Conservation (phyloP, 2,113 vertebrate genomes). For the Sphyrna mokarran region DNA sequence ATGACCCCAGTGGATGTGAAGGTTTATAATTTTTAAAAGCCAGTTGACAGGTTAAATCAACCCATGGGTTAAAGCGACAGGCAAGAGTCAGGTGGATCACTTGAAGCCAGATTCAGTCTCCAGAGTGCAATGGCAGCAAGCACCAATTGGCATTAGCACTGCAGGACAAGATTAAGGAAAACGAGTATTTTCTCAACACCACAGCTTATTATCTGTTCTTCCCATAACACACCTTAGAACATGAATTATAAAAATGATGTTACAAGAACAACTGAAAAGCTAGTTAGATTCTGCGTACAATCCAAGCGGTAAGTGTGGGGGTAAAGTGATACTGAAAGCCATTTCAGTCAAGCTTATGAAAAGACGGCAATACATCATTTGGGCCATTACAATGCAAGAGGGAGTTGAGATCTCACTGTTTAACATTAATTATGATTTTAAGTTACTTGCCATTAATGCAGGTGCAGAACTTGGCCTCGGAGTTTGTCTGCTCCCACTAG, state of each 20-base stretch:
- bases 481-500: conserved; percentile 52
- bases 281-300: neutral
- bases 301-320: neutral
- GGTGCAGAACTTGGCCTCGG: conserved; percentile 68
- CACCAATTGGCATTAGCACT: too few species aligned
- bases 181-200: neutral
- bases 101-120: too few species aligned
- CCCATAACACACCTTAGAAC: neutral
- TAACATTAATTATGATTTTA: neutral
- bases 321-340: neutral
- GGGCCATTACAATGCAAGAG: neutral
- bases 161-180: too few species aligned
- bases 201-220: neutral
- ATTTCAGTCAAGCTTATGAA: neutral
- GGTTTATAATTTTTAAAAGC: too few species aligned
- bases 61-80: neutral
- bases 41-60: too few species aligned
- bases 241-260: neutral
- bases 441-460: conserved; percentile 57
- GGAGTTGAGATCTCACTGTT: neutral
- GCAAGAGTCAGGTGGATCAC: neutral
- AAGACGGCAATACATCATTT: neutral
- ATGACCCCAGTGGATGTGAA: neutral
- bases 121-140: too few species aligned
- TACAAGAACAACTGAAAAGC: neutral